A percentile compares a stretch with the other conserved stretches of the same genome.
Conservation (phyloP, 1,140 invertebrate species). For the Luehdorfia chinensis region DNA sequence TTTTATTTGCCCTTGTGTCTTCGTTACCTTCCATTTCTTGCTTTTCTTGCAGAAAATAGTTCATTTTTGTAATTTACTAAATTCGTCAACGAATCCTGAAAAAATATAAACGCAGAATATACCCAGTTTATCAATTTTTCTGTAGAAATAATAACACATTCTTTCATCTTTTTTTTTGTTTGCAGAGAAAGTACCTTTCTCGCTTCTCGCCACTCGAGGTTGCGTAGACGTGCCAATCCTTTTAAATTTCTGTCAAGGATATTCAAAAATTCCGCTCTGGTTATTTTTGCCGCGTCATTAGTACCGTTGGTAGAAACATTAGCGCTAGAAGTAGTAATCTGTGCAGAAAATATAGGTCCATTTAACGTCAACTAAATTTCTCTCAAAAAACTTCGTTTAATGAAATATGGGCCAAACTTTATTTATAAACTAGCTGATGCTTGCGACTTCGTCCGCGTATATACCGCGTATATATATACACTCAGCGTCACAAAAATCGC, state of each 20-base stretch:
- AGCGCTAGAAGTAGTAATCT: conserved; percentile 15
- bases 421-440: no score
- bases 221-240: conserved; percentile 61
- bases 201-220: conserved; percentile 68
- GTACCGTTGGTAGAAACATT: conserved; percentile 41
- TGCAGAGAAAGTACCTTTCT: conserved; percentile 40
- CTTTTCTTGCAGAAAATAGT: conserved; percentile 50
- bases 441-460: no score
- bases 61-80: conserved; percentile 56
- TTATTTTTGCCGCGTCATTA: conserved; percentile 62
- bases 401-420: no score
- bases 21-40: conserved; percentile 32
- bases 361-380: no score
- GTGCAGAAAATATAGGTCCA: neutral
- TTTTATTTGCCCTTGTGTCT: neutral
- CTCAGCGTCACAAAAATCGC: no score
- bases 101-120: no score
- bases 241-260: conserved; percentile 71
- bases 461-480: no score
- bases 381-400: neutral
- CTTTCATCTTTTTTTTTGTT: no score
- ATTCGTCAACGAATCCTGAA: conserved; percentile 58
- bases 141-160: no score
- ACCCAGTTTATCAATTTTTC: no score
- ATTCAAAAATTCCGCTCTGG: conserved; percentile 63